Percentiles rank a stretch among this genome's conserved stretches.
These are phyloP conservation scores for Graphium colonna DNA, from an alignment of 2,888 invertebrate species.

Conservation along the genomic window DNA sequence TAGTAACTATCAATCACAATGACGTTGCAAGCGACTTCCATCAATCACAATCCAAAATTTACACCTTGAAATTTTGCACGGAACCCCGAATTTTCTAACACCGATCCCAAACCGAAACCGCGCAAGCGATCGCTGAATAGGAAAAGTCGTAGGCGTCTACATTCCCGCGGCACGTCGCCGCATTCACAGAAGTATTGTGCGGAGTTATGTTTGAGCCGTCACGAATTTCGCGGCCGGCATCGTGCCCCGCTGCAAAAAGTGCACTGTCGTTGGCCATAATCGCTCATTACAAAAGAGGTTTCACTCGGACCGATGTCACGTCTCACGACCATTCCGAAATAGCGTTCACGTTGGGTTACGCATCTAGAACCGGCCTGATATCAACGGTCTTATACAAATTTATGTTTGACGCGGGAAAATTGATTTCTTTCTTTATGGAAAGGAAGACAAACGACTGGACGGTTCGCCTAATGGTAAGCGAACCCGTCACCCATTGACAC, in stretches of 20 bases:
- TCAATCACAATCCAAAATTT: no score
- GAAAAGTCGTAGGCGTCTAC: not conserved
- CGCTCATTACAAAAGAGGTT: conserved; percentile 67
- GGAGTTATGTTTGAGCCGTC: conserved; percentile 31
- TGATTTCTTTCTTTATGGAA: no score
- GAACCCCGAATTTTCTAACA: not conserved
- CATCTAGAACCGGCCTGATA: no score
- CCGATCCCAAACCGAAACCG: not conserved
- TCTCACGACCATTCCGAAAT: conserved; percentile 68
- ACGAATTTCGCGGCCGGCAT: conserved; percentile 41
- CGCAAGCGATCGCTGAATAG: not conserved
- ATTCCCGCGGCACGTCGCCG: conserved; percentile 11
- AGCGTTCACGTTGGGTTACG: conserved; percentile 38
- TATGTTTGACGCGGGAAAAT: no score
- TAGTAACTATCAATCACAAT: no score
- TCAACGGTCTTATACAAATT: no score
- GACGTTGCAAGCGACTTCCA: no score
- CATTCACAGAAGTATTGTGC: conserved; percentile 15
- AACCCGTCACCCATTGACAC: no score
- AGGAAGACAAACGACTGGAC: no score
- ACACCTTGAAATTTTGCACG: not conserved
- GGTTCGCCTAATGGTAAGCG: no score
- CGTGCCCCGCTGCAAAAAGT: conserved; percentile 35
- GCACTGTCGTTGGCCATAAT: conserved; percentile 50
- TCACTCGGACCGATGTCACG: conserved; percentile 72